These are phyloP conservation scores for Prolemur simus DNA, from an alignment of 2,113 vertebrate genomes.

Conservation along the genomic window DNA sequence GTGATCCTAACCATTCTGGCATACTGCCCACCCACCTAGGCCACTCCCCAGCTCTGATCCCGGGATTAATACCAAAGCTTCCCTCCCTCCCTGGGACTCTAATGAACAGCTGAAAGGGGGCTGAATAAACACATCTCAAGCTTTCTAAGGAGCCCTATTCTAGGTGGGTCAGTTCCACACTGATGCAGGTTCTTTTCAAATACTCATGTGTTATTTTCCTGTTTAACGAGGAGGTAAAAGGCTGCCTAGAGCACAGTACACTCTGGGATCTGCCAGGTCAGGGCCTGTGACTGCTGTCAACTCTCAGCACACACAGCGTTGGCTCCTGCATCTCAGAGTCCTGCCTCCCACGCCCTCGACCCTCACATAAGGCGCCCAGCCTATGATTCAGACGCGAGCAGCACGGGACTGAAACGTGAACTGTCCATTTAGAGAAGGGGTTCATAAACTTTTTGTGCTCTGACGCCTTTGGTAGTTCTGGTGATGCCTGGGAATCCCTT, in stretches of 20 bases:
- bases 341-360: background rate
- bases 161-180: background rate
- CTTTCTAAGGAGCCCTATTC: background rate
- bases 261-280: background rate
- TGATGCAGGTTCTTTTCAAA: background rate
- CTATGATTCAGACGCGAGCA: background rate
- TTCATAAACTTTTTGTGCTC: background rate
- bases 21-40: background rate
- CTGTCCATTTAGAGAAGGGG: background rate
- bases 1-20: background rate
- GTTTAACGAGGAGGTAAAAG: background rate
- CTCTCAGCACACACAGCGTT: background rate
- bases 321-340: background rate
- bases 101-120: background rate
- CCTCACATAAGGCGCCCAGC: background rate
- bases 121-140: background rate
- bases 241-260: background rate
- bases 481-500: background rate
- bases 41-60: background rate
- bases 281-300: background rate
- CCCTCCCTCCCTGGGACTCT: background rate
- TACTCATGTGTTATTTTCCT: background rate
- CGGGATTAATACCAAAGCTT: background rate
- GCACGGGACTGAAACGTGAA: background rate
- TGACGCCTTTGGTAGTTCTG: background rate